phyloP scores from a whole-genome alignment of 2,113 vertebrate genomes.

The Odocoileus virginianus region DNA sequence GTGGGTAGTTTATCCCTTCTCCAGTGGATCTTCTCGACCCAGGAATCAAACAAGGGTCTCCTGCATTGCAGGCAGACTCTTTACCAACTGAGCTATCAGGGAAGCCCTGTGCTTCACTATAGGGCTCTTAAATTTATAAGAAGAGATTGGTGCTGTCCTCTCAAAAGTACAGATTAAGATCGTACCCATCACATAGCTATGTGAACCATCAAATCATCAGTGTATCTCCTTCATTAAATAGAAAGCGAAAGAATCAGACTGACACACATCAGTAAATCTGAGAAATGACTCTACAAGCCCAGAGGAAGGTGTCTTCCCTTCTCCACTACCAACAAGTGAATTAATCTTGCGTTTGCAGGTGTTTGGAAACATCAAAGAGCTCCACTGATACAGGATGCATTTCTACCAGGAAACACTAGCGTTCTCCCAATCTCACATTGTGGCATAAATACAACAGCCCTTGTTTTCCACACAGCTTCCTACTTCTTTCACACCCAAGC shows the following conservation, averaged over 20 bases:
- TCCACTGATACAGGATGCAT: background rate
- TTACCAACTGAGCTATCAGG: background rate
- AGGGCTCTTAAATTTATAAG: background rate
- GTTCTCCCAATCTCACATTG: background rate
- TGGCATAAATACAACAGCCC: constrained; percentile 63
- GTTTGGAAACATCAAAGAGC: constrained; percentile 27
- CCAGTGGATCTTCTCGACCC: background rate
- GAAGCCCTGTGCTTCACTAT: background rate
- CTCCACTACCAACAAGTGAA: background rate
- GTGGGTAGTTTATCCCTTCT: background rate
- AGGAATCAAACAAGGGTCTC: background rate
- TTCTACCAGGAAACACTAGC: constrained; percentile 17
- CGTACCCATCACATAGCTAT: background rate
- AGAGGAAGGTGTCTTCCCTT: background rate
- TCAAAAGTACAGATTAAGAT: constrained; percentile 24
- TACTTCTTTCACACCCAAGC: constrained; percentile 73
- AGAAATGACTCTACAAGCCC: background rate
- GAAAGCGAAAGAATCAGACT: background rate
- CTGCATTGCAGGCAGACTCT: background rate
- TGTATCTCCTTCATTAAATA: background rate
- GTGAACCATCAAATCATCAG: background rate
- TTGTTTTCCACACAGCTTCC: constrained; percentile 73
- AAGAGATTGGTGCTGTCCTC: background rate
- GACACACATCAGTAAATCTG: background rate
- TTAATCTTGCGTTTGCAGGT: background rate